These are phyloP conservation scores for Drosophila longiperda DNA, from an alignment of 2,888 invertebrate species.

Conservation along the genomic window DNA sequence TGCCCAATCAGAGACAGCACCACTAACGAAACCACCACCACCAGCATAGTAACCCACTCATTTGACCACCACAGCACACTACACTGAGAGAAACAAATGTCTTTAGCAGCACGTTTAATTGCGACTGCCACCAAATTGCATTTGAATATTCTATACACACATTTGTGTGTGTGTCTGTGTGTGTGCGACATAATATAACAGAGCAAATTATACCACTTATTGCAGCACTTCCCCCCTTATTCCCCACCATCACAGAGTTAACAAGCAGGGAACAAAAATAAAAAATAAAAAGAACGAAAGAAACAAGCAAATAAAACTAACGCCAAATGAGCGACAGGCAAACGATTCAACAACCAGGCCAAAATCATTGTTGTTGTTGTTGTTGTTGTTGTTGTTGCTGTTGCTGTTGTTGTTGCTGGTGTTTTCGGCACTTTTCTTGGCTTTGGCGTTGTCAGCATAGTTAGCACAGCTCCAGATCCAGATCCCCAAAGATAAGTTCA, in stretches of 20 bases:
- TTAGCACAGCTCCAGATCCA: constrained; percentile 59
- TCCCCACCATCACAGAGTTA: constrained; percentile 32
- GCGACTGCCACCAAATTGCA: constrained; percentile 61
- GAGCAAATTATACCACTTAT: constrained; percentile 78
- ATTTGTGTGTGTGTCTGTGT: constrained; percentile 28
- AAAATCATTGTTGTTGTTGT: constrained; percentile 34
- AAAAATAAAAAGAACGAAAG: constrained; percentile 31
- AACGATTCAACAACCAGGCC: constrained; percentile 46
- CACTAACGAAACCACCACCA: constrained; percentile 7
- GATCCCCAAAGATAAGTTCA: constrained; percentile 62
- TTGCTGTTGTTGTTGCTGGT: constrained; percentile 41
- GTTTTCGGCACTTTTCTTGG: constrained; percentile 73
- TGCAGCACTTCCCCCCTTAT: constrained; percentile 26
- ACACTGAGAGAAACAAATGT: constrained; percentile 36
- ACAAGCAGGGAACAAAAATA: constrained; percentile 54
- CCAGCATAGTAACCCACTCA: constrained; percentile 39
- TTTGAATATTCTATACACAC: constrained; percentile 30
- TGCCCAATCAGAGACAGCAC: constrained; percentile 71
- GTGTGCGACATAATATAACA: constrained; percentile 74
- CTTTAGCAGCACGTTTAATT: constrained; percentile 69
- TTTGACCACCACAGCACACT: constrained; percentile 20
- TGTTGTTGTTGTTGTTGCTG: background rate
- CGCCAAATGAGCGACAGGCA: constrained; percentile 75
- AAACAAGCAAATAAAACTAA: constrained; percentile 42
- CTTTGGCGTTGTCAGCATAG: constrained; percentile 77